phyloP scores from a whole-genome alignment of 1,140 invertebrate genomes.

The Ceratoteleas bidentatus region DNA sequence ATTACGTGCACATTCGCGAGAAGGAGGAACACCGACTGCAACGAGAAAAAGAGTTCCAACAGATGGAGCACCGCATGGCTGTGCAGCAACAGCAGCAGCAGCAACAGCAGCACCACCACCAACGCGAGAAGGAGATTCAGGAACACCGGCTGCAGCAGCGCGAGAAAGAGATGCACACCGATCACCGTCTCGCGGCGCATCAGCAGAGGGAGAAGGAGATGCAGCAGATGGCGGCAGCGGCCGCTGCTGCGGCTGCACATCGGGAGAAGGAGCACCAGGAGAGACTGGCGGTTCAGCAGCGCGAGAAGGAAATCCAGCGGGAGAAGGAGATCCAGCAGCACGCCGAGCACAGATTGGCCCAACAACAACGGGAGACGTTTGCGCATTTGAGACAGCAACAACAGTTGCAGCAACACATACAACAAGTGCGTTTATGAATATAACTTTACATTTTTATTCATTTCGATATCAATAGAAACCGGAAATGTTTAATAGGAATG shows the following conservation, averaged over 20 bases:
- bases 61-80: constrained; percentile 74
- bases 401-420: constrained; percentile 71
- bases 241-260: constrained; percentile 68
- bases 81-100: constrained; percentile 71
- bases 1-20: constrained; percentile 73
- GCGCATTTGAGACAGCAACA: constrained; percentile 76
- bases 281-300: constrained; percentile 73
- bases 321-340: constrained; percentile 74
- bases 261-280: constrained; percentile 75
- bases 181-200: constrained; percentile 72
- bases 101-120: constrained; percentile 74
- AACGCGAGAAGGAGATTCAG: constrained; percentile 76
- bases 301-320: constrained; percentile 74
- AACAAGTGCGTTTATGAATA: constrained; percentile 56
- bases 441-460: no score
- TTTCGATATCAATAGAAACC: no score
- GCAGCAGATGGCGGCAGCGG: constrained; percentile 74
- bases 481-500: no score
- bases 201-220: constrained; percentile 78
- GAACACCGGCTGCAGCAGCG: constrained; percentile 72
- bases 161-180: constrained; percentile 72
- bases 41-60: constrained; percentile 80
- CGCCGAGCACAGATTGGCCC: constrained; percentile 71
- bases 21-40: constrained; percentile 77
- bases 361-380: constrained; percentile 72